A percentile compares a stretch with the other conserved stretches of the same genome.
These are phyloP conservation scores for Solenodon paradoxus DNA, from an alignment of 2,113 vertebrate species.

Conservation along the genomic window DNA sequence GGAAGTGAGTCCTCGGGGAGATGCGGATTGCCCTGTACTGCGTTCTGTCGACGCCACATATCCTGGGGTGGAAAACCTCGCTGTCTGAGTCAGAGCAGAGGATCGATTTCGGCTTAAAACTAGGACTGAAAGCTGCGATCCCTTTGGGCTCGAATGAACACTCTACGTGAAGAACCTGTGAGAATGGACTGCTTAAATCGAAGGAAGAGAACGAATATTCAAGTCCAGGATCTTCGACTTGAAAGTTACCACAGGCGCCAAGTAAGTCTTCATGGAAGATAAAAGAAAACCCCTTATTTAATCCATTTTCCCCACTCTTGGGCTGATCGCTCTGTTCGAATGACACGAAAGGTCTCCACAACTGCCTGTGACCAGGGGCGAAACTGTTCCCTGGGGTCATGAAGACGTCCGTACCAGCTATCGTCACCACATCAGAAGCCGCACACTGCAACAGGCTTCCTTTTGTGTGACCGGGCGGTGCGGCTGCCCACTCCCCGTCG, in stretches of 20 bases:
- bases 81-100: conserved; percentile 96
- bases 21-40: conserved; percentile 98
- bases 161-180: conserved; percentile 98
- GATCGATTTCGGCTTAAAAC: conserved; percentile 98
- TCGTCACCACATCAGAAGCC: conserved; percentile 94
- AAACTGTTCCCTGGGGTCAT: conserved; percentile 96
- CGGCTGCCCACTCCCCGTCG: conserved; percentile 94
- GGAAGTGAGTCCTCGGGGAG: conserved; percentile 98
- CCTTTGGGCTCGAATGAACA: conserved; percentile 98
- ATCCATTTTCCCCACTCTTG: conserved; percentile 87
- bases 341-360: conserved; percentile 95
- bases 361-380: conserved; percentile 93
- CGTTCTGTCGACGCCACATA: conserved; percentile 94
- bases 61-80: conserved; percentile 91
- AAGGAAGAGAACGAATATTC: conserved; percentile 97
- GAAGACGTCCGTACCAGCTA: conserved; percentile 95
- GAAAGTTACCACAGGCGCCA: conserved; percentile 93
- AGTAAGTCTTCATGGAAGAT: conserved; percentile 99
- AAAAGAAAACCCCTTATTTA: conserved; percentile 97
- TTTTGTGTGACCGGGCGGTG: conserved; percentile 87
- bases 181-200: conserved; percentile 96
- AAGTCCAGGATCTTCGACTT: conserved; percentile 91
- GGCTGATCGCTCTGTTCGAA: conserved; percentile 92
- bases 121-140: conserved; percentile 95
- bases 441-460: conserved; percentile 92